Evolutionary conservation across 1,140 invertebrate species (phyloP).

Genomic region (Neomicropteryx cornuta): DNA sequence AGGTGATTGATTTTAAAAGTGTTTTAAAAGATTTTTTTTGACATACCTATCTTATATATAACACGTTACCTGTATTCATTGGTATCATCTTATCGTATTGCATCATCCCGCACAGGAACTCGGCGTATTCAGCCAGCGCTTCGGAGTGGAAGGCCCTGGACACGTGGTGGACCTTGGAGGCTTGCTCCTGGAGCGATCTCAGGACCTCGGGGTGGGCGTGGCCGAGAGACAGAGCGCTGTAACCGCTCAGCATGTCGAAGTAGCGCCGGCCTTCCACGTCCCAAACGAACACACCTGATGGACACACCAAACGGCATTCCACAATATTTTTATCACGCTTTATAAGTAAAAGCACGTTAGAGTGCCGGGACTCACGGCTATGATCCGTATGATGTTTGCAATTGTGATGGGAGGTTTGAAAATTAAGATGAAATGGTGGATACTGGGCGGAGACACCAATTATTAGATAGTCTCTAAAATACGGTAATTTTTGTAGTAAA

Average conservation of each 20-base stretch:
- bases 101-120: conserved; percentile 78
- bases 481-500: no score
- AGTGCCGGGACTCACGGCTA: no score
- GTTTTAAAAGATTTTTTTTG: no score
- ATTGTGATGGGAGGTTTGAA: no score
- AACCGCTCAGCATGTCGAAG: conserved; percentile 87
- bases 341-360: no score
- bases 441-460: no score
- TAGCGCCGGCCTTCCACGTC: conserved; percentile 87
- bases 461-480: no score
- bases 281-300: conserved; percentile 72
- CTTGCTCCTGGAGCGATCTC: conserved; percentile 58
- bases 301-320: background rate
- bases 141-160: conserved; percentile 86
- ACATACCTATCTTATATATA: no score
- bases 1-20: no score
- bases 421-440: no score
- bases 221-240: conserved; percentile 92
- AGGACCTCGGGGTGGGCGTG: conserved; percentile 91
- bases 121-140: conserved; percentile 80
- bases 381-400: no score
- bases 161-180: conserved; percentile 43
- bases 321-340: no score
- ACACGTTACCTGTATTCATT: conserved; percentile 90
- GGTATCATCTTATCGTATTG: conserved; percentile 89